phyloP scores from a whole-genome alignment of 2,888 invertebrate species.

The Isotomurus palustris region DNA sequence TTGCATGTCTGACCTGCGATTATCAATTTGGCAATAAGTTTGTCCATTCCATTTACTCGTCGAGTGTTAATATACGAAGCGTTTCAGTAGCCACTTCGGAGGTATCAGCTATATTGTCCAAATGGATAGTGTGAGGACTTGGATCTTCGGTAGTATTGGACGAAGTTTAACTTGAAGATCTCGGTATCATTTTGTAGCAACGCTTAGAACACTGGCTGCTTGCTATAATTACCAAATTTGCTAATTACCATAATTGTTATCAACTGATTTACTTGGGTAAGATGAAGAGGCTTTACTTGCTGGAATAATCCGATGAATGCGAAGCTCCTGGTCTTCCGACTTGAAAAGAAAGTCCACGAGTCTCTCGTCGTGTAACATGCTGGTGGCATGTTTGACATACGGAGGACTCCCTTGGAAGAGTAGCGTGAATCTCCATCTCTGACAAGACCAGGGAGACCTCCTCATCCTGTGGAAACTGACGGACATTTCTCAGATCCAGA shows the following conservation, averaged over 20 bases:
- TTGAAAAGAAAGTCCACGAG: slow-evolving; percentile 34
- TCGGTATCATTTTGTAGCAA: slow-evolving; percentile 24
- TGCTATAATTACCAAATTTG: slow-evolving; percentile 17
- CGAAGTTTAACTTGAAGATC: background rate
- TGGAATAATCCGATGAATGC: slow-evolving; percentile 37
- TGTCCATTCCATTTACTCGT: slow-evolving; percentile 27
- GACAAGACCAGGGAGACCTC: background rate
- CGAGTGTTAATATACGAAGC: slow-evolving; percentile 39
- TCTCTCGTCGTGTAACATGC: slow-evolving; percentile 36
- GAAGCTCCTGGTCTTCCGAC: slow-evolving; percentile 30
- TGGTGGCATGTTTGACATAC: slow-evolving; percentile 30
- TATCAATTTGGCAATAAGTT: slow-evolving; percentile 26
- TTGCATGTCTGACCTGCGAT: slow-evolving; percentile 25
- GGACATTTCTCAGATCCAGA: slow-evolving; percentile 19
- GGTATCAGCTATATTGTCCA: slow-evolving; percentile 4
- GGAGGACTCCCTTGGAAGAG: slow-evolving; percentile 19
- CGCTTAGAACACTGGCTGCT: slow-evolving; percentile 38
- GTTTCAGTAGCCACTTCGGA: slow-evolving; percentile 30
- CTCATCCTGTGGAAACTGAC: background rate
- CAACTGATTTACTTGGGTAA: background rate
- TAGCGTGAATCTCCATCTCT: background rate
- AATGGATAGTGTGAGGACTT: slow-evolving; percentile 1
- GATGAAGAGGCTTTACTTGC: slow-evolving; percentile 26
- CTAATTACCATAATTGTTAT: background rate
- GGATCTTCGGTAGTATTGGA: slow-evolving; percentile 5